Percentiles rank a stretch among this genome's conserved stretches.
phyloP scores from a whole-genome alignment of 1,140 invertebrate genomes.

The Drosophila mayri region DNA sequence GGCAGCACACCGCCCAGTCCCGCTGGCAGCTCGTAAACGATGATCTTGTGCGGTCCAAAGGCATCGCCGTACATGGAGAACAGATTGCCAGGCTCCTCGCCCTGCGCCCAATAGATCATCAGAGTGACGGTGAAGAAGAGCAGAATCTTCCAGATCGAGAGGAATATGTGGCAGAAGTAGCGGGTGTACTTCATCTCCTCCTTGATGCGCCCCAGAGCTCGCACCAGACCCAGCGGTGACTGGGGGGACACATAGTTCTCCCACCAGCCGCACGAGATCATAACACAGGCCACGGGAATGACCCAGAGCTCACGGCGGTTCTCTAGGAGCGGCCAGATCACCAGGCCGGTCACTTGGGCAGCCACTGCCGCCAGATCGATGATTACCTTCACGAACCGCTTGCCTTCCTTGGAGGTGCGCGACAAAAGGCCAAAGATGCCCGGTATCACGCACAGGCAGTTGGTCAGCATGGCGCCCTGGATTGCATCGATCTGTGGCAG shows the following conservation, averaged over 20 bases:
- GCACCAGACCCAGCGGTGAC: conserved; percentile 92
- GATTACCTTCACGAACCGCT: conserved; percentile 91
- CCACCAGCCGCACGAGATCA: conserved; percentile 97
- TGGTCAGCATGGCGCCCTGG: conserved; percentile 96
- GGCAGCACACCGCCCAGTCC: conserved; percentile 87
- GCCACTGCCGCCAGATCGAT: conserved; percentile 93
- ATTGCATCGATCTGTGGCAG: conserved; percentile 96
- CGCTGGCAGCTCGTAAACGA: conserved; percentile 89
- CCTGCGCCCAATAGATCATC: conserved; percentile 90
- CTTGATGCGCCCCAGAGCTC: conserved; percentile 92
- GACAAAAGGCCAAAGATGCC: conserved; percentile 90
- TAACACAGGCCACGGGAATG: conserved; percentile 92
- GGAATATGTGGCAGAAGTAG: conserved; percentile 95
- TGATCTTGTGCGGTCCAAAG: conserved; percentile 92
- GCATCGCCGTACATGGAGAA: conserved; percentile 91
- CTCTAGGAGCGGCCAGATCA: conserved; percentile 94
- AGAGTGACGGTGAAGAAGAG: conserved; percentile 91
- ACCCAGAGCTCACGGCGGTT: conserved; percentile 91
- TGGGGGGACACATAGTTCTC: conserved; percentile 96
- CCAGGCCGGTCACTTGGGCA: conserved; percentile 94
- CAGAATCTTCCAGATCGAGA: conserved; percentile 95
- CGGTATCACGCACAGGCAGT: conserved; percentile 96
- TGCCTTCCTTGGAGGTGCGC: conserved; percentile 91
- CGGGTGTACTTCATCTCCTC: conserved; percentile 92
- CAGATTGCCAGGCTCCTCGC: conserved; percentile 91